Evolutionary conservation across 2,888 invertebrate genomes (phyloP).

Genomic region (Orthosia cruda): DNA sequence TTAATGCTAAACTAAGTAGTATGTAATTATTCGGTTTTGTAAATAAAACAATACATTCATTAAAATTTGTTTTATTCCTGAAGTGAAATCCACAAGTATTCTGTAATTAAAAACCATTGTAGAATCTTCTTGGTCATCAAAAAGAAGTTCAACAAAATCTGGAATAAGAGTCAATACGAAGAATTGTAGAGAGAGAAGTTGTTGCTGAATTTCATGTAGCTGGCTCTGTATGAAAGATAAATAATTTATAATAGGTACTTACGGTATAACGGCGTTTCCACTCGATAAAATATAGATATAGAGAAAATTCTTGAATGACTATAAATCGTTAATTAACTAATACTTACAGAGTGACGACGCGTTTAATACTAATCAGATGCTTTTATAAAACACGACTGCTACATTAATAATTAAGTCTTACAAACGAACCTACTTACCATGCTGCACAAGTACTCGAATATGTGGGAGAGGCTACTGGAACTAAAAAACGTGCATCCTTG

Average conservation of each 20-base stretch:
- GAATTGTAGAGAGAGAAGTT: conserved; percentile 30
- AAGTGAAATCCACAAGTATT: conserved; percentile 54
- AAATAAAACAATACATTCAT: conserved; percentile 47
- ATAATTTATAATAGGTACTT: conserved; percentile 42
- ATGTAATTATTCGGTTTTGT: background rate
- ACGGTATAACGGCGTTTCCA: conserved; percentile 33
- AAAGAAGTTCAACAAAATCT: conserved; percentile 59
- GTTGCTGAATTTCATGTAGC: conserved; percentile 9
- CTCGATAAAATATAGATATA: conserved; percentile 4
- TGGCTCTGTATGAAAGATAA: conserved; percentile 34
- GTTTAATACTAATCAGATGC: conserved; percentile 45
- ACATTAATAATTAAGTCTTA: conserved; percentile 45
- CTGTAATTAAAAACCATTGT: conserved; percentile 61
- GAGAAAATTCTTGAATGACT: conserved; percentile 22
- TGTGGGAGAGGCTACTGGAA: conserved; percentile 29
- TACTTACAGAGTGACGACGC: conserved; percentile 60
- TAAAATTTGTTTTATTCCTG: conserved; percentile 59
- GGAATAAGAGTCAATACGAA: conserved; percentile 48
- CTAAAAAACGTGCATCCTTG: conserved; percentile 4
- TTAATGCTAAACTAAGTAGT: background rate
- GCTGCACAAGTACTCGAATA: conserved; percentile 38
- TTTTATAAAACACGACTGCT: conserved; percentile 36
- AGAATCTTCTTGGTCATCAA: conserved; percentile 58
- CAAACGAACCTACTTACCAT: conserved; percentile 58
- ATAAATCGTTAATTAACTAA: conserved; percentile 39